A percentile compares a stretch with the other conserved stretches of the same genome.
Conservation (phyloP, 1,140 invertebrate species). For the Oncopeltus fasciatus region DNA sequence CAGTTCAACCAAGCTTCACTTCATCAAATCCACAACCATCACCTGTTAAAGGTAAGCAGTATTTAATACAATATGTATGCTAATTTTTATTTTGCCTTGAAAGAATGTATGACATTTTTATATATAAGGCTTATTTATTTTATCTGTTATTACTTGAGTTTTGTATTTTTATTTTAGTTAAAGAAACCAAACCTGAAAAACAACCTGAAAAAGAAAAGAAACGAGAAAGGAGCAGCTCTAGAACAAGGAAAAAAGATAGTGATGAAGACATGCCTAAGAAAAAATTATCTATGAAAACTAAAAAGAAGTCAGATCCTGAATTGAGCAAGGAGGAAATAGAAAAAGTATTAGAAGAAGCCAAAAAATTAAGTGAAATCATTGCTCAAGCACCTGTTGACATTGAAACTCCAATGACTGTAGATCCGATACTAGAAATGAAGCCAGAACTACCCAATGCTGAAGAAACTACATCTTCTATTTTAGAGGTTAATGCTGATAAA, state of each 20-base stretch:
- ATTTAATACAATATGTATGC: too few species aligned
- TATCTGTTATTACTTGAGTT: neutral
- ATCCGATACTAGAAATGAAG: neutral
- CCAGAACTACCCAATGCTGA: neutral
- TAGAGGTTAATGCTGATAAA: too few species aligned
- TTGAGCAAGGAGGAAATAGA: constrained; percentile 13
- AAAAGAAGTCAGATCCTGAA: constrained; percentile 18
- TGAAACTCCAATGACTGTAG: neutral
- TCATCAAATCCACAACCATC: neutral
- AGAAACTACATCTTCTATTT: neutral
- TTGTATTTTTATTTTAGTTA: neutral
- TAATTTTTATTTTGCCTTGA: too few species aligned
- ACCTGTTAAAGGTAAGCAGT: constrained; percentile 1
- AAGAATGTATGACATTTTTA: too few species aligned
- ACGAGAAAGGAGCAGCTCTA: constrained; percentile 7
- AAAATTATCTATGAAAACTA: constrained; percentile 22
- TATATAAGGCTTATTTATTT: too few species aligned
- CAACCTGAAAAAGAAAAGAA: constrained; percentile 10
- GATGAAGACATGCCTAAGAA: constrained; percentile 22
- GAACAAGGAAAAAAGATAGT: constrained; percentile 12
- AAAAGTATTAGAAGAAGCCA: constrained; percentile 18
- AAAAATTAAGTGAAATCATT: constrained; percentile 13
- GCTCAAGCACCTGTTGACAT: neutral
- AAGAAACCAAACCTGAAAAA: neutral
- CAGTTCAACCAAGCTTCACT: constrained; percentile 20